Conservation (phyloP, 2,113 vertebrate genomes). For the Bufo bufo region DNA sequence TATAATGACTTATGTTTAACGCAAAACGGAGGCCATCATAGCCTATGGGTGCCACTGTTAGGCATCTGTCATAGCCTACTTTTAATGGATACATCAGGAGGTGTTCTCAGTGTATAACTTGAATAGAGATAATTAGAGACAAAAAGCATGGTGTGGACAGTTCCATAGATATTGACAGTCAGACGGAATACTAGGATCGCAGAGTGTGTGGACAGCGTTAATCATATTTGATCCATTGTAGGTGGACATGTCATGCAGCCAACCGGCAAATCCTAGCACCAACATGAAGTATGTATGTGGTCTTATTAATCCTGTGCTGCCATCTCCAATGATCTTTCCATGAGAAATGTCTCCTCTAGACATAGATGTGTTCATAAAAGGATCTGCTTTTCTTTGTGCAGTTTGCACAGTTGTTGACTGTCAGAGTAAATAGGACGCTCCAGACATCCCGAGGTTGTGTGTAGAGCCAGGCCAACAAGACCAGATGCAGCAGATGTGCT, state of each 20-base stretch:
- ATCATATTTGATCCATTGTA: background rate
- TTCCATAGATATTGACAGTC: background rate
- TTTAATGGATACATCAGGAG: no score
- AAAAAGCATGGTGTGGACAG: no score
- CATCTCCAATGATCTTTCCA: background rate
- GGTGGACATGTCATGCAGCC: background rate
- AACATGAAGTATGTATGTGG: background rate
- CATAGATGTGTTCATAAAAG: background rate
- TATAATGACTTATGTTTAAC: no score
- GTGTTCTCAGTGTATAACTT: no score
- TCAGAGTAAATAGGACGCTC: background rate
- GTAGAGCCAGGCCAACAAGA: background rate
- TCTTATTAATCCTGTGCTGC: background rate
- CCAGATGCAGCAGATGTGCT: slow-evolving; percentile 44
- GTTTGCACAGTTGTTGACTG: background rate
- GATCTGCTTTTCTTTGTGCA: background rate
- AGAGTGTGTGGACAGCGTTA: background rate
- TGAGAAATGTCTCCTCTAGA: background rate
- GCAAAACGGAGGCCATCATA: no score
- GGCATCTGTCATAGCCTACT: no score
- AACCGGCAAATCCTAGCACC: background rate
- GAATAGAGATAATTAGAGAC: no score
- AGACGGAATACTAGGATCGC: background rate
- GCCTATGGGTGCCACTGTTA: no score
- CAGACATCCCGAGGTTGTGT: background rate